Evolutionary conservation across 2,797 vertebrate genomes (phyloP).

Genomic region (Crax fasciolata): DNA sequence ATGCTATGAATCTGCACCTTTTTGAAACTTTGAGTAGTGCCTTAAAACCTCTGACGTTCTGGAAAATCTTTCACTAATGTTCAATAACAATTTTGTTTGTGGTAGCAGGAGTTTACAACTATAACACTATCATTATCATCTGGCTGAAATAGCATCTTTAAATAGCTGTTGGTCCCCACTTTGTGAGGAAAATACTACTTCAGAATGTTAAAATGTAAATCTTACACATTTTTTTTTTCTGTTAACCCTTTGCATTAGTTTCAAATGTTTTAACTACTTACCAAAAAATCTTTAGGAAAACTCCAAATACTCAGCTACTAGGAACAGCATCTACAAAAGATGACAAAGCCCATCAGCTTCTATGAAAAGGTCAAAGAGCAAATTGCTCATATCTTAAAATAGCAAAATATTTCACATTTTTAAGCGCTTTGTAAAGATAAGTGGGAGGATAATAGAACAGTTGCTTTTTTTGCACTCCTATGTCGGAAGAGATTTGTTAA

Average conservation of each 20-base stretch:
- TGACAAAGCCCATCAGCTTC: neutral
- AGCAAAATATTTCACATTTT: neutral
- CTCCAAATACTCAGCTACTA: neutral
- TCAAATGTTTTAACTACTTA: neutral
- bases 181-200: neutral
- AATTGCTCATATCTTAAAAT: neutral
- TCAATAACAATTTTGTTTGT: accelerated
- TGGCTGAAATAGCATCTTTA: neutral
- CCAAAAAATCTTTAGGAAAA: neutral
- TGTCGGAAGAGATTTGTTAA: neutral
- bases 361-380: neutral
- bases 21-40: neutral
- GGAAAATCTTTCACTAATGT: neutral
- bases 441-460: neutral
- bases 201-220: neutral
- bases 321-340: neutral
- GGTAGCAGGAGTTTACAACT: neutral
- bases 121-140: neutral
- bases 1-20: neutral
- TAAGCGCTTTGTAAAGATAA: neutral
- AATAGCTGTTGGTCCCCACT: neutral
- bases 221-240: neutral
- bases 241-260: neutral
- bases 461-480: neutral
- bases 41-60: neutral